Evolutionary conservation across 2,888 invertebrate genomes (phyloP).

Genomic region (Hecatera dysodea): DNA sequence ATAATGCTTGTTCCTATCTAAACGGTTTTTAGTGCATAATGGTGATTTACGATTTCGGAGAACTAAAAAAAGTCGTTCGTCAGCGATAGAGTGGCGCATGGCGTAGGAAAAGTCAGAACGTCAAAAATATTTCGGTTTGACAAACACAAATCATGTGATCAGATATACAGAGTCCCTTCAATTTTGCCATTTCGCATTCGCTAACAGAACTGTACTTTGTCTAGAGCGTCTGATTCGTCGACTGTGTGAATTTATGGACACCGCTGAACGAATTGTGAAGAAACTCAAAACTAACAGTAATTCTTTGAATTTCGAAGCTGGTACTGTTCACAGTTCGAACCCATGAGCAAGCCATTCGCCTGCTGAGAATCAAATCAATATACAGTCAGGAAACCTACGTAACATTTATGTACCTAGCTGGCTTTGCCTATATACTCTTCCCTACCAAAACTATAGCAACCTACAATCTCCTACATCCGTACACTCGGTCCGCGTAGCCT

Average conservation of each 20-base stretch:
- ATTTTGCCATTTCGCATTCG: too few relatives aligned
- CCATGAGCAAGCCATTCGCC: too few relatives aligned
- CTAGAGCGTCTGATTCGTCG: too few relatives aligned
- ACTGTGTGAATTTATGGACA: background rate
- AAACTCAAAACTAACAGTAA: too few relatives aligned
- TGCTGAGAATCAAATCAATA: too few relatives aligned
- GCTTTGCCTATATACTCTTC: background rate
- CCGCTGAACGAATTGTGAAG: background rate
- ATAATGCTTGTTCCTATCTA: background rate
- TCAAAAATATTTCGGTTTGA: too few relatives aligned
- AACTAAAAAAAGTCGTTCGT: too few relatives aligned
- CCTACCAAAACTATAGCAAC: background rate
- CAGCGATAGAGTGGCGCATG: too few relatives aligned
- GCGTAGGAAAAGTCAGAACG: too few relatives aligned
- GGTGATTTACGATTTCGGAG: background rate
- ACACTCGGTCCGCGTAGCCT: slow-evolving; percentile 40
- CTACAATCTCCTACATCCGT: slow-evolving; percentile 9
- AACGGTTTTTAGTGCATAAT: background rate
- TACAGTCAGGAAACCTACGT: background rate
- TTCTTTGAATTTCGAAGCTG: background rate
- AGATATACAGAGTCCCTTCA: too few relatives aligned
- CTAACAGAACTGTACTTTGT: too few relatives aligned
- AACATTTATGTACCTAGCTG: background rate
- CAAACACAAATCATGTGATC: too few relatives aligned
- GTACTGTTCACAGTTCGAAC: background rate